Evolutionary conservation across 2,888 invertebrate genomes (phyloP), one percentile per base, ranked within the genome.

Genomic region (Caradrina clavipalpis): DNA sequence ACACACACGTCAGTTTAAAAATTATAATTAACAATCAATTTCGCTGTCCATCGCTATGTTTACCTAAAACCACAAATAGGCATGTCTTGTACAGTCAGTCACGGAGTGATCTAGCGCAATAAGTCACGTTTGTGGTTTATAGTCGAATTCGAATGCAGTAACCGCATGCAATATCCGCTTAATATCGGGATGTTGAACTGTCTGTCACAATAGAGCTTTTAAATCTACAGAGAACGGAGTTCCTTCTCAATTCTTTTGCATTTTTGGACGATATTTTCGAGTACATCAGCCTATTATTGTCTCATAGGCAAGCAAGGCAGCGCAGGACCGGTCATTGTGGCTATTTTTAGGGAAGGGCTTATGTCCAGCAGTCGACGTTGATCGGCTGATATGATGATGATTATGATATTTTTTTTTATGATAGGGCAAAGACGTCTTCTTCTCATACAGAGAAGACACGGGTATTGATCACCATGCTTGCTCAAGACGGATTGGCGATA

Each of bases 101-200:
- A 53, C 39, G 69, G 39, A 78, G 66, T 79, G 55, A 66, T 76
- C 61, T 55, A 68, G 58, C 61, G 67, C 77, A 78, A 78, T 81
- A 83, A 81, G 70, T 78, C 73, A 76, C 68, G 75, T 69, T 61
- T 61, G 69, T 63, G 75, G 78, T 76, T 61, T 11, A 49, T 67
- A 55, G 67, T 62, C 51, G 59, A 35, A 76, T 77, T 69, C 73
- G 67, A 77, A 83, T 67, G 76, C 61, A 70, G 75, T 69, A 71
- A 81, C 85, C 83, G 80, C 85, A 79, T 76, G 85, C 80, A 86
- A 86, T 86, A 82, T 83, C 85, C 84, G 84, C 58, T 78, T 61
- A 57, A 80, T 77, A 78, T 79, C 60, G 76, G 35, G 42, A 39
- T 57, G 60, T 64, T 73, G 65, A 58, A 63, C 70, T 69, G 49